Conservation (phyloP, 2,797 vertebrate genomes). For the Octomys mimax region DNA sequence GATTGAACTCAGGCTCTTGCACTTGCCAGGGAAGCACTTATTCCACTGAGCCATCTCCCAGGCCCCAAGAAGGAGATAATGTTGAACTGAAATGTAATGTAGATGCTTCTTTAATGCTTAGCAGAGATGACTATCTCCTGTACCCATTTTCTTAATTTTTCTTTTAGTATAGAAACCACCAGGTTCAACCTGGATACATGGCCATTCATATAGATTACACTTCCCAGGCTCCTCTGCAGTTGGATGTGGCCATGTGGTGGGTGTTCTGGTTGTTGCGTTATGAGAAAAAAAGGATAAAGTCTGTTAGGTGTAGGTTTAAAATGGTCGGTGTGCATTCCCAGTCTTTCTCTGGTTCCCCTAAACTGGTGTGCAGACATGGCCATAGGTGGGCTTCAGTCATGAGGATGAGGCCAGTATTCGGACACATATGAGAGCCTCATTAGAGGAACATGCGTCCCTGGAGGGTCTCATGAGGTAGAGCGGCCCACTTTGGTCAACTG, state of each 20-base stretch:
- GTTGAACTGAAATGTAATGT: background rate
- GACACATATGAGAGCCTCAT: background rate
- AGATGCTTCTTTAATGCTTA: background rate
- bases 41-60: no score
- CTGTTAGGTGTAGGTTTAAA: background rate
- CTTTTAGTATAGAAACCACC: background rate
- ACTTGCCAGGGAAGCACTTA: no score
- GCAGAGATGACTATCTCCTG: background rate
- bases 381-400: background rate
- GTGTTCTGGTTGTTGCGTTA: background rate
- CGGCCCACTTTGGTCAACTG: background rate
- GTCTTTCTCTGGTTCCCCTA: background rate
- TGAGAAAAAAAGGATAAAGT: background rate
- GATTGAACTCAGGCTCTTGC: no score
- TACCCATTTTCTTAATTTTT: background rate
- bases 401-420: background rate
- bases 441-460: background rate
- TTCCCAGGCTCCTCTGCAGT: background rate
- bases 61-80: background rate
- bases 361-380: background rate
- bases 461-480: background rate
- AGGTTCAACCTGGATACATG: background rate
- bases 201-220: background rate
- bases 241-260: background rate
- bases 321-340: background rate